Base-by-base conservation (phyloP, 2,797 vertebrate species). In the Sebastes miniatus region DNA sequence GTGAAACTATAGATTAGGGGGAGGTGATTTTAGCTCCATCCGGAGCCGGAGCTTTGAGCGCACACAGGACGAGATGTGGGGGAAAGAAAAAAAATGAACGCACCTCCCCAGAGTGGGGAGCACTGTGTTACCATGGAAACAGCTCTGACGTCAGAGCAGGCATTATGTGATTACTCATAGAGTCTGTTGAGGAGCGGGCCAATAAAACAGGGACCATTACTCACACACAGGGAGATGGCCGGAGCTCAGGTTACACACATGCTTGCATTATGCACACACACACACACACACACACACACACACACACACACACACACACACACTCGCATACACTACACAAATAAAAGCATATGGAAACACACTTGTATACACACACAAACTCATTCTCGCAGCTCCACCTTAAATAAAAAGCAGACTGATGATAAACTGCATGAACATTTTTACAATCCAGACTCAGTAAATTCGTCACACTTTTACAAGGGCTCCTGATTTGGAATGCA, bases 151-250 rank as follows among this genome's bases (percentile, higher is more conserved):
- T 95, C 94, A 95, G 88, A 91, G 88, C 88, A 90, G 89, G 91
- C 94, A 94, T 95, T 95, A 95, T 95, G 94, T 94, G 94, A 95
- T 95, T 95, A 95, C 94, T 95, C 94, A 95, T 93, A 90, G 92
- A 93, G 89, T 94, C 94, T 93, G 93, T 93, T 92, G 93, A 93
- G 90, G 92, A 95, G 92, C 87, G 66, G 91, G 89, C 93, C 93
- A 93, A 94, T 95, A 93, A 93, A 95, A 93, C 91, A 91, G 90
- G 90, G 91, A 88, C 93, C 93, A 95, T 95, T 94, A 94, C 94
- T 93, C 94, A 93, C 91, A 92, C 86, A 88, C 83, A 79, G 86
- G 80, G 86, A 91, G 85, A 91, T 83, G 86, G 89, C 88, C 88
- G n/a, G 83, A 88, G 91, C 90, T 94, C 90, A 83, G 82, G 90